Evolutionary conservation across 2,888 invertebrate species (phyloP), one percentile per base, ranked within the genome.

Genomic region (Lysandra coridon): DNA sequence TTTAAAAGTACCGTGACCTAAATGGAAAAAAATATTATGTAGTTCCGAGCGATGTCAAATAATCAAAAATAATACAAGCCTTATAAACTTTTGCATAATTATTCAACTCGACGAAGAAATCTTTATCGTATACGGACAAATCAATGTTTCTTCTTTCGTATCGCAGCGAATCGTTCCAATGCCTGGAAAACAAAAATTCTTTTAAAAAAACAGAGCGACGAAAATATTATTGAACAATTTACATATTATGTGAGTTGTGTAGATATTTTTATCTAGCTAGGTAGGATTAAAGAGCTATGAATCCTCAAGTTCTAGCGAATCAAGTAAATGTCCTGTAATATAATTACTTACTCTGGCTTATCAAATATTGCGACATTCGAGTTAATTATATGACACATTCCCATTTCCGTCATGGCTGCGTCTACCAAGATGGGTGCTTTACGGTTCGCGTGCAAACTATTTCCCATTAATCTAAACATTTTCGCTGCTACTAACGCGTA

Each of bases 361-460:
- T 95, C 95, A 83, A 95, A 95, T 49, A 92, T 85, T 0, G 96
- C 96, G 78, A 97, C 93, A 83, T 96, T 94, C 0, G 97, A 96
- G 86, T 97, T 97, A 83, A 96, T 95, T 33, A 96, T 93, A 86
- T 96, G 96, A 84, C 97, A 97, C 89, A 96, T 95, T 57, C 97
- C 97, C 89, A 96, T 93, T 87, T 97, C 97, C 0, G 96, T 96
- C 87, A 96, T 95, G 0, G 95, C 95, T 80, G 94, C 88, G 79
- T 95, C 93, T 44, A 96, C 86, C 37, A 88, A 86, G 81, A 95
- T 88, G 78, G 93, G 91, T 86, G 91, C 87, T 74, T 90, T 85
- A 12, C 85, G 85, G 73, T 86, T 88, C 10, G 90, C 90, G 0
- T 87, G 86, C n/a, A 94, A 84, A 1, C 83, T 81, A 79, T 87